Evolutionary conservation across 2,797 vertebrate species (phyloP), one percentile per base, ranked within the genome.

Genomic region (Enteromius afrohamiltoni): DNA sequence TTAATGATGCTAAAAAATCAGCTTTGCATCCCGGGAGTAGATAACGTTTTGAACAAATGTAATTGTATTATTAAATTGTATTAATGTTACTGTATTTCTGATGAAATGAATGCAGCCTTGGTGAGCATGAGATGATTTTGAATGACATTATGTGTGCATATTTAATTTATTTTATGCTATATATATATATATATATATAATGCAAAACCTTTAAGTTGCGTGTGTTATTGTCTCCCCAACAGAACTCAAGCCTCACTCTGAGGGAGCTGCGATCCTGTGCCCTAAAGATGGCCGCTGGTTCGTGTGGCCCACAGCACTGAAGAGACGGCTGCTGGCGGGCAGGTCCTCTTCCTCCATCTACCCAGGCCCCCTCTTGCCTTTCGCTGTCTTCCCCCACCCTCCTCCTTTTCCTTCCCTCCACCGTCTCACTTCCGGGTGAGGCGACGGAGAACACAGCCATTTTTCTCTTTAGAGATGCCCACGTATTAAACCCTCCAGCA

Each of bases 251-350:
- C 64, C 65, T 79, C 79, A 51, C 6, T 55, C 6, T 23, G 58
- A 68, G 29, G 45, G 26, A 64, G 55, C 60, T 80, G 79, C 64
- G 73, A 79, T 71, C 79, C 83, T 69, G 76, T 85, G 83, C 58
- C 83, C 84, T 67, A 82, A 86, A 88, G 86, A 85, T 51, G 85
- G 77, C 49, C 31, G 42, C 17, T 21, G 58, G 34, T 65, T 37
- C 67, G n/a, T 34, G 42, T 71, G 78, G 13, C 82, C 73, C 62
- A 62, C 82, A 85, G 80, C 85, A 69, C 83, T 87, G 82, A 77
- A 85, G 82, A 88, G 84, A 79, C 2, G 69, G 65, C 78, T 74
- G 79, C 77, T 70, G 62, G 75, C 62, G 55, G 53, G 73, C 86
- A 75, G 79, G 40, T 64, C 74, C 78, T 84, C 81, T 73, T 85